phyloP scores from a whole-genome alignment of 2,797 vertebrate genomes.

The Falco novaeseelandiae region DNA sequence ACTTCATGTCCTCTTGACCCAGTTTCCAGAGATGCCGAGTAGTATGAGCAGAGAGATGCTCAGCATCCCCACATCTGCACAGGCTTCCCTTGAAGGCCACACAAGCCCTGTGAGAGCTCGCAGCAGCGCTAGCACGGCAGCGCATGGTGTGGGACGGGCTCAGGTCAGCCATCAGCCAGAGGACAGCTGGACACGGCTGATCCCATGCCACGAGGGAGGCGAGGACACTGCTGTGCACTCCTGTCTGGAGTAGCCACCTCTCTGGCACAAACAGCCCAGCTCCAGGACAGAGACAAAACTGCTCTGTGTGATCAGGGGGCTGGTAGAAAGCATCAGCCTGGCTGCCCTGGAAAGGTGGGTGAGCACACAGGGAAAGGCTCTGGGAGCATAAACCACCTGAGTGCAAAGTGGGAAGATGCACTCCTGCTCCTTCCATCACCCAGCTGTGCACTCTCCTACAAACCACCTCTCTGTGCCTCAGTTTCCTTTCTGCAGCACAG shows the following conservation, averaged over 20 bases:
- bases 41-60: neutral
- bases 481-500: neutral
- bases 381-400: no score
- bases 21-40: neutral
- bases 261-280: neutral
- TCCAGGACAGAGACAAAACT: neutral
- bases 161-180: neutral
- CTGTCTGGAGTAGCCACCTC: neutral
- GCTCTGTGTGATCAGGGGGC: neutral
- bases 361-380: neutral
- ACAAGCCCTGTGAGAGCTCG: neutral
- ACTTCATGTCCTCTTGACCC: neutral
- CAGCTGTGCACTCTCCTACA: neutral
- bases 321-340: neutral
- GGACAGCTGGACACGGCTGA: neutral
- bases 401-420: neutral
- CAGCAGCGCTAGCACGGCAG: neutral
- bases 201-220: rapidly evolving
- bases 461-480: neutral
- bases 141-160: rapidly evolving
- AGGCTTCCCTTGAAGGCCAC: neutral
- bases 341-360: neutral
- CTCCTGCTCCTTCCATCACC: neutral
- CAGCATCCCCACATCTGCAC: neutral
- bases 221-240: rapidly evolving